Evolutionary conservation across 1,140 invertebrate genomes (phyloP).

Genomic region (Drosophila kohkoa): DNA sequence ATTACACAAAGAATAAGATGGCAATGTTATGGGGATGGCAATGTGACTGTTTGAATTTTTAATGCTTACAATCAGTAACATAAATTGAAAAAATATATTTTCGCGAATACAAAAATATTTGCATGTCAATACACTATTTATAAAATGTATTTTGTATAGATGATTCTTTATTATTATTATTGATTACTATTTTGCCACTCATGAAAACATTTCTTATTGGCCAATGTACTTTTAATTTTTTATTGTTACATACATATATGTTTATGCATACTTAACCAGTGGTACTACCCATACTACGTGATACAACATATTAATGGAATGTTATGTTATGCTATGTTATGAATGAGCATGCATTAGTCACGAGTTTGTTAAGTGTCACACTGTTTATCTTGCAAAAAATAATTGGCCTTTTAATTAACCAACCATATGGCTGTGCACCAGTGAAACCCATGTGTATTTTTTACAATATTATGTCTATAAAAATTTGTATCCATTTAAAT

Average conservation of each 20-base stretch:
- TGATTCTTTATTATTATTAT: conserved; percentile 9
- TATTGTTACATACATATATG: conserved; percentile 24
- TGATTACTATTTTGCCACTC: conserved; percentile 14
- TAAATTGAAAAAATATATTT: conserved; percentile 1
- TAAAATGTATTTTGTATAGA: neutral
- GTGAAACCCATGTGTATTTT: conserved; percentile 11
- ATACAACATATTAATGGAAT: neutral
- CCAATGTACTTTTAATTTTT: conserved; percentile 28
- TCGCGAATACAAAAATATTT: neutral
- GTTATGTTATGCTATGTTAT: neutral
- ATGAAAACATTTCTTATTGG: conserved; percentile 39
- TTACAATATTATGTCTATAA: conserved; percentile 17
- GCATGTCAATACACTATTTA: conserved; percentile 12
- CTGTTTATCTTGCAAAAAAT: neutral
- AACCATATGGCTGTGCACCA: conserved; percentile 23
- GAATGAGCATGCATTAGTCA: conserved; percentile 14
- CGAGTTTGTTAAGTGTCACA: neutral
- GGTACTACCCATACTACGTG: conserved; percentile 6
- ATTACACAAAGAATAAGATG: conserved; percentile 7
- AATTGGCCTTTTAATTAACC: conserved; percentile 1
- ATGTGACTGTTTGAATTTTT: neutral
- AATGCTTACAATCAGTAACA: conserved; percentile 11
- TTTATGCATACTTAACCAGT: conserved; percentile 17
- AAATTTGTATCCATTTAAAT: conserved; percentile 1
- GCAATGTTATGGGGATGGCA: conserved; percentile 11